These are phyloP conservation scores for Pectinophora gossypiella DNA, from an alignment of 1,140 invertebrate species.

Conservation along the genomic window DNA sequence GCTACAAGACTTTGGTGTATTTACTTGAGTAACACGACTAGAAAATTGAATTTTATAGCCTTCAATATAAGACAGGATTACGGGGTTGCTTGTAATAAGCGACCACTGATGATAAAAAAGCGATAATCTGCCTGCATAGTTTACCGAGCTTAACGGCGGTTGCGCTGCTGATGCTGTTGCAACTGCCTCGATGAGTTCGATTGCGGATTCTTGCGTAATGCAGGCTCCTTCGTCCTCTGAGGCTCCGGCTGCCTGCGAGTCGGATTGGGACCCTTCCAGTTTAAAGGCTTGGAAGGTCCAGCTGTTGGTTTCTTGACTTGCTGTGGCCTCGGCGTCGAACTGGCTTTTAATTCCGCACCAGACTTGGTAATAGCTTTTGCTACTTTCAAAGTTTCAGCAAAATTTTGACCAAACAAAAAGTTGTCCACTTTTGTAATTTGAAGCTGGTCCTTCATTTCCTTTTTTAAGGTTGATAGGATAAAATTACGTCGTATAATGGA, in stretches of 20 bases:
- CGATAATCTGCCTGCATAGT: constrained; percentile 5
- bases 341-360: constrained; percentile 3
- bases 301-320: too few species aligned
- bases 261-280: constrained; percentile 3
- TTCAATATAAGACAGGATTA: neutral
- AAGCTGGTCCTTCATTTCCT: constrained; percentile 8
- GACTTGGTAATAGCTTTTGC: constrained; percentile 4
- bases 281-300: constrained; percentile 1
- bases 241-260: neutral
- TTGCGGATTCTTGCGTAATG: neutral
- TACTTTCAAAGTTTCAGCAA: constrained; percentile 5
- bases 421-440: constrained; percentile 2
- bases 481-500: neutral
- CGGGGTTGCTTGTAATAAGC: neutral
- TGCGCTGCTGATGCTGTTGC: neutral
- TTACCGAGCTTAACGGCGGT: neutral
- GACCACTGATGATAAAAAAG: constrained; percentile 2
- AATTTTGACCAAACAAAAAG: constrained; percentile 4
- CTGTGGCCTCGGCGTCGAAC: neutral
- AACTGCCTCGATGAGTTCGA: neutral
- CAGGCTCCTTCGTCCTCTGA: constrained; percentile 1
- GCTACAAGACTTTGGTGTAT: neutral
- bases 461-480: constrained; percentile 2
- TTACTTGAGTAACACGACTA: neutral
- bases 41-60: neutral